Base-by-base conservation (phyloP, 2,888 invertebrate genomes). In the Bruchidius siliquastri region DNA sequence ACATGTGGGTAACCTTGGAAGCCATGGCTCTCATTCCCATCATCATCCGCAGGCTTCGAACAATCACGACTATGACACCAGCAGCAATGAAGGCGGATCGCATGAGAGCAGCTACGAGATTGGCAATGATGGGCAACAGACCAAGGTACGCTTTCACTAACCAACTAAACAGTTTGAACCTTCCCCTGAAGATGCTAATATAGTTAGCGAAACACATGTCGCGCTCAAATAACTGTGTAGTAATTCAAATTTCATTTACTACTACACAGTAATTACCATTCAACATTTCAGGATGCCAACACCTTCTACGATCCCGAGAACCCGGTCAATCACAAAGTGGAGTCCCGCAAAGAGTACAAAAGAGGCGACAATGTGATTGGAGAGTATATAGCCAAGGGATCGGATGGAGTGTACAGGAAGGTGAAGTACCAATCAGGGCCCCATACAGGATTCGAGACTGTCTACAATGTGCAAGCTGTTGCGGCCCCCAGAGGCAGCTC, bases 321-420 rank as follows among this genome's bases (percentile, higher is more conserved):
- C 76, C 81, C 82, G 10, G 83, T 85, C 70, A 85, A 85, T 21
- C 82, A 82, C 20, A 85, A 85, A 75, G 77, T 81, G 21, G 82
- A 85, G 74, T 80, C 81, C 13, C 85, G 84, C 73, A 79, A 81
- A 69, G 85, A 85, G 76, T 80, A 81, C 71, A 80, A 83, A 13
- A 82, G 84, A 73, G 85, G 85, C 0, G 80, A 84, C 73, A 76
- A 81, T 6, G 84, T 85, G 32, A 83, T 83, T 71, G 85, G 85
- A n/a, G 80, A 76, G 20, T 85, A 85, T 79, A 79, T 80, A 67
- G 74, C 85, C 21, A 79, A 83, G 22, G 85, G 85, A 77, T 81
- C 85, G 26, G 85, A 85, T 76, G 85, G 85, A 73, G 84, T 84
- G 70, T 79, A 79, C 13, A 81, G 85, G 10, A 79, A 82, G 6